A percentile compares a stretch with the other conserved stretches of the same genome.
Conservation (phyloP, 2,113 vertebrate genomes). For the Anoplopoma fimbria region DNA sequence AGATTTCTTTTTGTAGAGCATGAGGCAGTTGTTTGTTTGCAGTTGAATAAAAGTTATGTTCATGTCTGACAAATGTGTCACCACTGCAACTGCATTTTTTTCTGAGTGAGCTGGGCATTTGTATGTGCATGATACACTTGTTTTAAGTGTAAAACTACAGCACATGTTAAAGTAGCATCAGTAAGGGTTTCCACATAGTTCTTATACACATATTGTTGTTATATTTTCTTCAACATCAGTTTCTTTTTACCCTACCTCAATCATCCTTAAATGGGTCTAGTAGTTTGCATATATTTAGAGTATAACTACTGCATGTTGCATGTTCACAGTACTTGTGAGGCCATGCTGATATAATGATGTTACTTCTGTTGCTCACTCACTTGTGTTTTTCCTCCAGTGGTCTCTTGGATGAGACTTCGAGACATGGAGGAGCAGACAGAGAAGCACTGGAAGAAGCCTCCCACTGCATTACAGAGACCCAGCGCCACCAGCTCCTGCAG, state of each 20-base stretch:
- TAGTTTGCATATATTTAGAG: background rate
- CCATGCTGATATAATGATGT: background rate
- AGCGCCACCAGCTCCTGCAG: slow-evolving; percentile 93
- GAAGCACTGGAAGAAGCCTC: slow-evolving; percentile 95
- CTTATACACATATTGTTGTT: background rate
- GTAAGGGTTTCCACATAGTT: background rate
- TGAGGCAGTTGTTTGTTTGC: background rate
- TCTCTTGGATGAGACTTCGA: slow-evolving; percentile 93
- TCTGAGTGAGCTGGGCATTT: background rate
- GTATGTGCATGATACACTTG: background rate
- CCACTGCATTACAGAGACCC: slow-evolving; percentile 90
- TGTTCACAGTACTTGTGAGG: background rate
- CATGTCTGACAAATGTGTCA: background rate
- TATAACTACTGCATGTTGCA: background rate
- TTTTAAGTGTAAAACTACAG: background rate
- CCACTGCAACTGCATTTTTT: background rate
- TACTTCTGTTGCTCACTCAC: slow-evolving; percentile 51
- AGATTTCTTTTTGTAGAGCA: background rate
- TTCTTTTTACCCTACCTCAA: background rate
- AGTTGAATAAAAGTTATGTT: background rate
- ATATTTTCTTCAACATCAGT: slow-evolving; percentile 8
- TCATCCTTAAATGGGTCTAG: background rate
- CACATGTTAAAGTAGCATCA: background rate
- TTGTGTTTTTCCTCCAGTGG: slow-evolving; percentile 94
- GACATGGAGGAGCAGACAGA: slow-evolving; percentile 96